Evolutionary conservation across 2,888 invertebrate genomes (phyloP), one percentile per base, ranked within the genome.

Genomic region (Drosophila yooni): DNA sequence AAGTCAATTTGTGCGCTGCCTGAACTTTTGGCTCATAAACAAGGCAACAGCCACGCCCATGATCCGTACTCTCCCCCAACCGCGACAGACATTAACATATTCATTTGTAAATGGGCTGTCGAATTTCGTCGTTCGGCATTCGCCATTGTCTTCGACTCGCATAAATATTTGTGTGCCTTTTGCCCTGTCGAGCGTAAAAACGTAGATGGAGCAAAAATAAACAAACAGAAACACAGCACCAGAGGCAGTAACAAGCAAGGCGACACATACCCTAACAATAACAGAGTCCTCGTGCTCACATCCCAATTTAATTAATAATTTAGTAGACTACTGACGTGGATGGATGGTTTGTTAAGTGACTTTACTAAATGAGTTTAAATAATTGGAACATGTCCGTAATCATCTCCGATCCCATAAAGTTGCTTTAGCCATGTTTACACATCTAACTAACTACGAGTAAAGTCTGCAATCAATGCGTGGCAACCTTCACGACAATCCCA

Each of bases 141-240:
- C 73, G 54, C 13, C 65, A 76, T 74, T 82, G 82, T 81, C 80
- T 79, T 74, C 73, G 69, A 67, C 52, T 61, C 65, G 76, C 84
- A 90, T 90, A 91, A 91, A 91, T 91, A 90, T 91, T 90, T 91
- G 89, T 82, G 83, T 74, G 86, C 76, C 79, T 80, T 81, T 76
- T 90, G 90, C 79, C 75, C 50, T 66, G 76, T 83, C 76, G 81
- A 81, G 90, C 91, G 89, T 82, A 74, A 91, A 88, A 87, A 83
- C 81, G 83, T 72, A 73, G 76, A 62, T 43, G 69, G 65, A 66
- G 69, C 58, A 70, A 73, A 70, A 70, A 70, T 62, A 74, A 74
- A 70, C 77, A 79, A 79, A 73, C 53, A 33, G 59, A 36, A 51
- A 61, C 43, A 57, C 38, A 65, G 61, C 63, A 46, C 34, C 21